These are phyloP conservation scores for Plotosus lineatus DNA, from an alignment of 2,113 vertebrate species.

Conservation along the genomic window DNA sequence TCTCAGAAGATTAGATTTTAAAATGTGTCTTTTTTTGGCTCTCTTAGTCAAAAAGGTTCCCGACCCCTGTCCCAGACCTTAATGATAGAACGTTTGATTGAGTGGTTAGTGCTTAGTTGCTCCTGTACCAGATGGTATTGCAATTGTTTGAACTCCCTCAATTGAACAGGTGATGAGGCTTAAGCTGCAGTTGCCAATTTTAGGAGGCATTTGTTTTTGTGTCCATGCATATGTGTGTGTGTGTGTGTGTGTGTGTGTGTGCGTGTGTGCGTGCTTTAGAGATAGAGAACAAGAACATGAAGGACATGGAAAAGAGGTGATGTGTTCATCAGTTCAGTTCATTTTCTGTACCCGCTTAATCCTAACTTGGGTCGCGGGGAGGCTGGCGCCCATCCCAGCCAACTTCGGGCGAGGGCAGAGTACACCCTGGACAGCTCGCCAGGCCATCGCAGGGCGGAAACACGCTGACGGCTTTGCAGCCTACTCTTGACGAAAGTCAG, in stretches of 20 bases:
- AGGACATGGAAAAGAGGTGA: neutral
- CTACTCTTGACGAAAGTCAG: too few species aligned
- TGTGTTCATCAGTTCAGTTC: too few species aligned
- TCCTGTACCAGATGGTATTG: conserved; percentile 61
- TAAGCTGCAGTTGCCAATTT: conserved; percentile 61
- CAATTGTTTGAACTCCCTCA: conserved; percentile 69
- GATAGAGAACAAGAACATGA: conserved; percentile 21
- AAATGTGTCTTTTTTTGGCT: too few species aligned
- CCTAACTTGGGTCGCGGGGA: too few species aligned
- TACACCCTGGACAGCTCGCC: too few species aligned
- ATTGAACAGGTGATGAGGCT: conserved; percentile 73
- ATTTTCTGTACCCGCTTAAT: too few species aligned
- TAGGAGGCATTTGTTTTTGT: conserved; percentile 29
- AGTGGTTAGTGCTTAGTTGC: conserved; percentile 54
- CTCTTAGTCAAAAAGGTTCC: too few species aligned
- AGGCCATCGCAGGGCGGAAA: too few species aligned
- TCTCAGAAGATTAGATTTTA: too few species aligned
- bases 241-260: conserved; percentile 30
- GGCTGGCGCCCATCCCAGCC: too few species aligned
- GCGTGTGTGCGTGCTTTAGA: conserved; percentile 39
- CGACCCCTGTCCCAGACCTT: conserved; percentile 57
- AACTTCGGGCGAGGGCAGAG: too few species aligned
- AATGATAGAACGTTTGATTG: conserved; percentile 62
- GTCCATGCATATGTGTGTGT: conserved; percentile 45
- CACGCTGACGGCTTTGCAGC: too few species aligned